A percentile compares a stretch with the other conserved stretches of the same genome.
phyloP scores from a whole-genome alignment of 2,113 vertebrate genomes.

The Struthidea cinerea region DNA sequence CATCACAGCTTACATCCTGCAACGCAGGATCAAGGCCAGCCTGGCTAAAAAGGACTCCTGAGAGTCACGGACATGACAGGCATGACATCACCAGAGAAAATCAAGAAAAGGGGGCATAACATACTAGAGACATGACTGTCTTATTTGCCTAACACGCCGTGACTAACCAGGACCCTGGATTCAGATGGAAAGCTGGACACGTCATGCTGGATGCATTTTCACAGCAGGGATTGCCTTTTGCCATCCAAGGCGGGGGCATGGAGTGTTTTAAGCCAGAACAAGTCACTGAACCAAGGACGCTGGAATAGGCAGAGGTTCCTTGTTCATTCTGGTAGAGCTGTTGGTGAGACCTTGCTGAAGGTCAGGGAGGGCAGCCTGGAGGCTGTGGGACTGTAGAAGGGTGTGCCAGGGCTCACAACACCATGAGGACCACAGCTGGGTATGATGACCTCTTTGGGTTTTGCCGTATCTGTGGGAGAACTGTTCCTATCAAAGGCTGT shows the following conservation, averaged over 20 bases:
- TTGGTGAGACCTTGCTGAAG: neutral
- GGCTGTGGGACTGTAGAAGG: neutral
- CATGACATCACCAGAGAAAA: neutral
- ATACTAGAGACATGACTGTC: conserved; percentile 27
- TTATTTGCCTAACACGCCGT: conserved; percentile 31
- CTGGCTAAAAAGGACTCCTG: conserved; percentile 75
- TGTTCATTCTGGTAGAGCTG: neutral
- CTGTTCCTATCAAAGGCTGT: neutral
- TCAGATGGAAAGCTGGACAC: neutral
- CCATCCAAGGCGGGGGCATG: neutral
- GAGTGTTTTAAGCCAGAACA: neutral
- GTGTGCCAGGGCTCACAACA: neutral
- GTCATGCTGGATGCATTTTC: conserved; percentile 13
- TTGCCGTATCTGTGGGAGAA: neutral
- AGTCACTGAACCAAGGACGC: conserved; percentile 37
- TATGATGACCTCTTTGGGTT: neutral
- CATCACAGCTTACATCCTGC: conserved; percentile 73
- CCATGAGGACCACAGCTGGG: neutral
- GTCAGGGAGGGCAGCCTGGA: neutral
- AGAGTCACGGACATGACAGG: neutral
- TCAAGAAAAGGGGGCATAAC: conserved; percentile 5
- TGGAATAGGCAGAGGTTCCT: conserved; percentile 53
- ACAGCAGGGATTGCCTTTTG: conserved; percentile 7
- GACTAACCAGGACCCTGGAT: conserved; percentile 39
- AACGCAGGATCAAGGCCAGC: conserved; percentile 68